Evolutionary conservation across 2,797 vertebrate species (phyloP).

Genomic region (Cacajao melanocephalus): DNA sequence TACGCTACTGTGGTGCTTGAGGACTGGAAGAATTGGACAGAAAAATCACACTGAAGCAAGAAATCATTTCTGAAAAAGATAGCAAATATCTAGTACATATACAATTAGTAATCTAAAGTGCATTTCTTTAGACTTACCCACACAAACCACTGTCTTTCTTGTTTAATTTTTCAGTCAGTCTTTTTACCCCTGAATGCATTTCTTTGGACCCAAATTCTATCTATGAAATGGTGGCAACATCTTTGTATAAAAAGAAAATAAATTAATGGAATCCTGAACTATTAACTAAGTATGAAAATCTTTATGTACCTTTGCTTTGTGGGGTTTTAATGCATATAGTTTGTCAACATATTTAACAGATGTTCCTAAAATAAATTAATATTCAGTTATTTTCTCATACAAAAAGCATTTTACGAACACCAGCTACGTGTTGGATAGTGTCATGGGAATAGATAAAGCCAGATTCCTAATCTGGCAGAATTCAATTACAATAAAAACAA

Average conservation of each 20-base stretch:
- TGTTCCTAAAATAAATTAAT: not conserved
- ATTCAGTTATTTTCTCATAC: not conserved
- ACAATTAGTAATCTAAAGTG: not conserved
- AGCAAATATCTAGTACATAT: not conserved
- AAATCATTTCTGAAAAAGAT: not conserved
- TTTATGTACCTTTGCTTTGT: not conserved
- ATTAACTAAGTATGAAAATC: not conserved
- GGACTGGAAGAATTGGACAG: not conserved
- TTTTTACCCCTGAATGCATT: not conserved
- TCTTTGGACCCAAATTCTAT: not conserved
- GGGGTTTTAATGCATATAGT: not conserved
- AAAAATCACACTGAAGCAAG: not conserved
- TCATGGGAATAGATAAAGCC: not conserved
- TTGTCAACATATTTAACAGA: not conserved
- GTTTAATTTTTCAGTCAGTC: not conserved
- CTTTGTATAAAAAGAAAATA: not conserved
- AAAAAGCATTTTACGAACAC: not conserved
- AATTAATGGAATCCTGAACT: not conserved
- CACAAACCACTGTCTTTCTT: not conserved
- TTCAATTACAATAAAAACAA: not conserved
- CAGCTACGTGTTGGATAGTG: not conserved
- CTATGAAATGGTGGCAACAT: not conserved
- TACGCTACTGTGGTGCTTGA: not conserved
- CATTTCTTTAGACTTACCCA: not conserved
- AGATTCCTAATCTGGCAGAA: not conserved